Evolutionary conservation across 2,888 invertebrate genomes (phyloP).

Genomic region (Oscheius sp.): DNA sequence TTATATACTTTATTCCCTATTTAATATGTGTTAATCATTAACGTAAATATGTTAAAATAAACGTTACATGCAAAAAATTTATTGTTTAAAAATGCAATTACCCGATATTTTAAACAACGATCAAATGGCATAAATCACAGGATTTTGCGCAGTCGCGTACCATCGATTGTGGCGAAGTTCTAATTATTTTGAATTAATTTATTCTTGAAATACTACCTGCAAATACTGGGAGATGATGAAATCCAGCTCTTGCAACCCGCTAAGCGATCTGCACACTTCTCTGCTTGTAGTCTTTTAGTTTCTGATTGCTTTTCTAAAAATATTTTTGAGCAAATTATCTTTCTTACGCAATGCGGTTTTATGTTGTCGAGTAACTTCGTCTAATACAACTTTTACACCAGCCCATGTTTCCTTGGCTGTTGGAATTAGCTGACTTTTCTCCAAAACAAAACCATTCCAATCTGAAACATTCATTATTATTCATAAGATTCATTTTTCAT

Average conservation of each 20-base stretch:
- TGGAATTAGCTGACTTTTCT: slow-evolving; percentile 66
- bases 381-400: slow-evolving; percentile 66
- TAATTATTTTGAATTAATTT: slow-evolving; percentile 37
- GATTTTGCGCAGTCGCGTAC: slow-evolving; percentile 63
- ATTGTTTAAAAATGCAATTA: too few relatives aligned
- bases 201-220: slow-evolving; percentile 40
- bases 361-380: slow-evolving; percentile 53
- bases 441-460: slow-evolving; percentile 71
- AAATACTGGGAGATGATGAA: slow-evolving; percentile 42
- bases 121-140: slow-evolving; percentile 60
- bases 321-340: neutral
- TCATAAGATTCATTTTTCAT: neutral
- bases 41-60: slow-evolving; percentile 9
- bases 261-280: slow-evolving; percentile 47
- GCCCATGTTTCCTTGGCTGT: slow-evolving; percentile 72
- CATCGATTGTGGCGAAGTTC: slow-evolving; percentile 61
- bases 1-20: neutral
- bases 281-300: slow-evolving; percentile 41
- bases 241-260: slow-evolving; percentile 54
- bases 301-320: slow-evolving; percentile 44
- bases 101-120: slow-evolving; percentile 35
- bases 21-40: neutral
- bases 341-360: slow-evolving; percentile 39
- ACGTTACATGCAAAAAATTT: neutral
- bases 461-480: slow-evolving; percentile 42